Base-by-base conservation (phyloP, 2,888 invertebrate species). In the Acheta domesticus region DNA sequence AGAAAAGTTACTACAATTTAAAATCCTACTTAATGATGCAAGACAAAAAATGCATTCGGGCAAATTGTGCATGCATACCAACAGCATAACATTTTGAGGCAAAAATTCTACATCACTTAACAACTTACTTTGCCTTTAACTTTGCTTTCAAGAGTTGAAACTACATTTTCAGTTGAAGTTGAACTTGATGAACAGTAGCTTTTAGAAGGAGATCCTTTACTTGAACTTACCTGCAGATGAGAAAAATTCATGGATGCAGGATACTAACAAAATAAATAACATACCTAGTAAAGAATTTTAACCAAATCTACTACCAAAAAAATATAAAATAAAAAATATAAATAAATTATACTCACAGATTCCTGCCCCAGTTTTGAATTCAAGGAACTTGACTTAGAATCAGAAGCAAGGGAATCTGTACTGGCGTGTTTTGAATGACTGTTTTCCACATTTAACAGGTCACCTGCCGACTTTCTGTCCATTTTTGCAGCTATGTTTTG, bases 321-420 rank as follows among this genome's bases (percentile, higher is more conserved):
- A 36, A 36, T 8, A 23, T 23, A 36, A 36, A 36, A 36, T 36
- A 36, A 36, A 36, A 36, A 36, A 36, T 23, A 8, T 36, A 36
- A 36, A 8, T 36, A 49, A 36, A 20, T 19, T 75, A 80, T 80
- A 89, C 91, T 91, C 91, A 94, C 94, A 86, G 93, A 92, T 87
- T 94, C 94, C 86, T 93, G 93, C 83, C 92, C 93, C 87, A 93
- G 92, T 89, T 94, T 95, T 75, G 94, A 94, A 87, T 93, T 94
- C 85, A 94, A 90, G 83, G 94, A 94, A 87, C 93, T 94, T 81
- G 95, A 93, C 88, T 95, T 96, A 75, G 95, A 94, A 86, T 95
- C 95, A 0, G 94, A 93, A 86, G 93, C 92, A 84, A 94, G 88
- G 12, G 94, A 94, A 87, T 95, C 95, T 78, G 93, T 92, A 86